These are phyloP conservation scores for Tachypleus tridentatus DNA, from an alignment of 1,140 invertebrate species.

Conservation along the genomic window DNA sequence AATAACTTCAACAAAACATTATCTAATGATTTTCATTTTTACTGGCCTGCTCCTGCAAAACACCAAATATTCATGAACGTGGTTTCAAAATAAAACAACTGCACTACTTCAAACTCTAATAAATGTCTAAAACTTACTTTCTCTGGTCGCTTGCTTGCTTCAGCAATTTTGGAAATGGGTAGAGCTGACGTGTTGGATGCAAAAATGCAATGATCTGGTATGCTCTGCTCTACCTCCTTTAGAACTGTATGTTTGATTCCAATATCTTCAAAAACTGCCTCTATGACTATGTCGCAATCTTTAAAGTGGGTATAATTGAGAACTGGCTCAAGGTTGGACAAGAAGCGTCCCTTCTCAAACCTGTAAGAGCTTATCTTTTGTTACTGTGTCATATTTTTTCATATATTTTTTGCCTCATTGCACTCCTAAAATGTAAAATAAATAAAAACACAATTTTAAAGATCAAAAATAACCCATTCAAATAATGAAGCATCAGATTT, in stretches of 20 bases:
- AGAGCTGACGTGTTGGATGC: slow-evolving; percentile 98
- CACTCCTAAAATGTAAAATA: too few relatives aligned
- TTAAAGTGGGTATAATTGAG: slow-evolving; percentile 76
- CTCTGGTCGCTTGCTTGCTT: slow-evolving; percentile 79
- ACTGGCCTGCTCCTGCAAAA: too few relatives aligned
- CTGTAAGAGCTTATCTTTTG: slow-evolving; percentile 36
- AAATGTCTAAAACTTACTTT: slow-evolving; percentile 51
- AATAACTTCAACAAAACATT: too few relatives aligned
- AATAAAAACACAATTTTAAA: too few relatives aligned
- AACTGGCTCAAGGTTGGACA: slow-evolving; percentile 68
- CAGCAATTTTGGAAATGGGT: slow-evolving; percentile 89
- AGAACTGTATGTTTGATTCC: slow-evolving; percentile 88
- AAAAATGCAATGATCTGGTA: slow-evolving; percentile 82
- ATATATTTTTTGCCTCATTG: too few relatives aligned
- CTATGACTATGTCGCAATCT: slow-evolving; percentile 87
- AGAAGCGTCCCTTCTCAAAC: slow-evolving; percentile 61
- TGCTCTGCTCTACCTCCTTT: slow-evolving; percentile 80
- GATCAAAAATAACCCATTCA: too few relatives aligned
- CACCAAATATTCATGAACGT: too few relatives aligned
- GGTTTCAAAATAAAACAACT: too few relatives aligned
- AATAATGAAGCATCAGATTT: too few relatives aligned
- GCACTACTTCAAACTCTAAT: too few relatives aligned
- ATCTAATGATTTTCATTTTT: too few relatives aligned
- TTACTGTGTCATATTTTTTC: too few relatives aligned
- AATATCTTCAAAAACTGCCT: slow-evolving; percentile 98